Evolutionary conservation across 2,888 invertebrate species (phyloP).

Genomic region (Auanema sp.): DNA sequence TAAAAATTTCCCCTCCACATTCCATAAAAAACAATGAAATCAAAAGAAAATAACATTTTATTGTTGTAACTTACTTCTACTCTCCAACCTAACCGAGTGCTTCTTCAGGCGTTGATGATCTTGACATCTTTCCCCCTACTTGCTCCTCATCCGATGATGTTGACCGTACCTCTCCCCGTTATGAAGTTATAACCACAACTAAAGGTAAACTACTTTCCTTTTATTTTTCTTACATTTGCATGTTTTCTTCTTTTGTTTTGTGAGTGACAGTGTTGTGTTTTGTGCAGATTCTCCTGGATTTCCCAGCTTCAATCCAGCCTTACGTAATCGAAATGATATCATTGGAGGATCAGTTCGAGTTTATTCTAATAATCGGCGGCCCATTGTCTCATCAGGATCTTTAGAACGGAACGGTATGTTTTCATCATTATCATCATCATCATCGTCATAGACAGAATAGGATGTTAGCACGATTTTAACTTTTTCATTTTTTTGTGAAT

Average conservation of each 20-base stretch:
- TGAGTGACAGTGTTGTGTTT: too few relatives aligned
- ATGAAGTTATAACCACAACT: constrained; percentile 23
- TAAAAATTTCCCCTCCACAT: background rate
- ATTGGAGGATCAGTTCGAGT: constrained; percentile 34
- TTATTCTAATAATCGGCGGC: constrained; percentile 12
- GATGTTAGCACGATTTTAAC: too few relatives aligned
- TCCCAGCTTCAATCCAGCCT: background rate
- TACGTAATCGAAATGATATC: constrained; percentile 20
- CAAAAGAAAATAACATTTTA: background rate
- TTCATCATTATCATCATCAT: background rate
- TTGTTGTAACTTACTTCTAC: constrained; percentile 10
- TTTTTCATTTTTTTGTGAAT: background rate
- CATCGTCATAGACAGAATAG: background rate
- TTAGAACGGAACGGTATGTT: too few relatives aligned
- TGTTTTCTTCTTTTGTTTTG: background rate
- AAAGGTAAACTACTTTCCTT: constrained; percentile 14
- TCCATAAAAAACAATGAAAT: background rate
- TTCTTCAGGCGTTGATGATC: constrained; percentile 27
- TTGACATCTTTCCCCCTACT: constrained; percentile 35
- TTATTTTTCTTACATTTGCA: background rate
- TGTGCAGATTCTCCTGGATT: constrained; percentile 6
- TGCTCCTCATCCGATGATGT: constrained; percentile 48
- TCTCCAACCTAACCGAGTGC: constrained; percentile 16
- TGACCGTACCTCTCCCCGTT: constrained; percentile 33
- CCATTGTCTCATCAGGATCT: constrained; percentile 6